Conservation (phyloP, 2,888 invertebrate genomes). For the Gymnoscelis rufifasciata region DNA sequence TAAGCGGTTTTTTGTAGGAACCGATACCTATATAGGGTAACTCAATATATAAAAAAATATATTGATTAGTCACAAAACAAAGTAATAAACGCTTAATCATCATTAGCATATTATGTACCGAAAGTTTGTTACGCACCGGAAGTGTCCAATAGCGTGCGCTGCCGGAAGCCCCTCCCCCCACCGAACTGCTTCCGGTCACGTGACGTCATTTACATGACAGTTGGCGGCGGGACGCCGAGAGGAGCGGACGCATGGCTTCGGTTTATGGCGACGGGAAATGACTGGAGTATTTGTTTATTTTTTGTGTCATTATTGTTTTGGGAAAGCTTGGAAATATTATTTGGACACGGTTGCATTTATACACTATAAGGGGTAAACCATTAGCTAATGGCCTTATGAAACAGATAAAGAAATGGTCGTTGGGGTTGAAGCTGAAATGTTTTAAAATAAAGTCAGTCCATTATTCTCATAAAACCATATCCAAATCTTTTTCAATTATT, state of each 20-base stretch:
- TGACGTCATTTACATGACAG: slow-evolving; percentile 78
- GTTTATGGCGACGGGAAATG: slow-evolving; percentile 58
- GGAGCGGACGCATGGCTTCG: slow-evolving; percentile 52
- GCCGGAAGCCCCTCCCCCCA: slow-evolving; percentile 69
- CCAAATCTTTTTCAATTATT: too few relatives aligned
- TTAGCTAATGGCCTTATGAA: too few relatives aligned
- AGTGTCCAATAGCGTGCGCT: slow-evolving; percentile 76
- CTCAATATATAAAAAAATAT: too few relatives aligned
- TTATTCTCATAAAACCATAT: too few relatives aligned
- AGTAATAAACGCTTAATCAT: slow-evolving; percentile 69
- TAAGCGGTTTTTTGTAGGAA: too few relatives aligned
- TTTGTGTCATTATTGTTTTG: slow-evolving; percentile 17
- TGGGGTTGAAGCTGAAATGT: too few relatives aligned
- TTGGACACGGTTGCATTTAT: neutral
- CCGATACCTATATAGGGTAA: too few relatives aligned
- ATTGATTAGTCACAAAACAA: too few relatives aligned
- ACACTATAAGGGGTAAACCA: too few relatives aligned
- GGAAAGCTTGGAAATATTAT: slow-evolving; percentile 2
- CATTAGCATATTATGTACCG: slow-evolving; percentile 73
- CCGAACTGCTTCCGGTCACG: slow-evolving; percentile 76
- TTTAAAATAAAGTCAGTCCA: too few relatives aligned
- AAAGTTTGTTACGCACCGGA: slow-evolving; percentile 71
- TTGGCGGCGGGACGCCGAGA: slow-evolving; percentile 48
- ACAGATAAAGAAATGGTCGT: too few relatives aligned
- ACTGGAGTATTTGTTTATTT: slow-evolving; percentile 35